Evolutionary conservation across 2,113 vertebrate species (phyloP).

Genomic region (Tenebrosternarchus preto): DNA sequence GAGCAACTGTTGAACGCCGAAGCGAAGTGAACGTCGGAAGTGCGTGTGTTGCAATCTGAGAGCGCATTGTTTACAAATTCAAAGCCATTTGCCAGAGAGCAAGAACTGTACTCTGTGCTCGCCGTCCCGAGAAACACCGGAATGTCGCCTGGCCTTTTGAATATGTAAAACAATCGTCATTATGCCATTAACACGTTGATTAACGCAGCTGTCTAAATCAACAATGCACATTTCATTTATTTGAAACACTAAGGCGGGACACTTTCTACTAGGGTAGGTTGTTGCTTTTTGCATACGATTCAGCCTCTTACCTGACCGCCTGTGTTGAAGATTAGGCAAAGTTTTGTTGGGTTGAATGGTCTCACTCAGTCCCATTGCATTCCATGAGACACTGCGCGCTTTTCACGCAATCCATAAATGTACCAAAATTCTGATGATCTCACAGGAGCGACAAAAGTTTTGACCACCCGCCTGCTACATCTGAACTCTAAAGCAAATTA

Average conservation of each 20-base stretch:
- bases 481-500: background rate
- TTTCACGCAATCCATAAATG: slow-evolving; percentile 21
- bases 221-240: background rate
- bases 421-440: background rate
- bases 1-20: background rate
- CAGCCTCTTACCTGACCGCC: slow-evolving; percentile 50
- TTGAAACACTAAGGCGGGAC: background rate
- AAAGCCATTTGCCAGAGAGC: no score
- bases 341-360: slow-evolving; percentile 12
- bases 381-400: background rate
- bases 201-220: background rate
- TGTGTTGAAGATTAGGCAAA: slow-evolving; percentile 28
- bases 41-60: slow-evolving; percentile 10
- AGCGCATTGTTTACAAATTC: no score
- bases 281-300: background rate
- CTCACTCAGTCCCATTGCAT: slow-evolving; percentile 51
- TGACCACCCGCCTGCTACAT: background rate
- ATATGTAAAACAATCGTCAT: background rate
- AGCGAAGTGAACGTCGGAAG: slow-evolving; percentile 9
- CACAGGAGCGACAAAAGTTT: slow-evolving; percentile 2
- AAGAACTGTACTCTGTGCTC: background rate
- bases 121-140: slow-evolving; percentile 23
- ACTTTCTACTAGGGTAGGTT: background rate
- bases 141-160: background rate
- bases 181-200: background rate